Conservation (phyloP, 1,140 invertebrate species). For the Apis cerana region DNA sequence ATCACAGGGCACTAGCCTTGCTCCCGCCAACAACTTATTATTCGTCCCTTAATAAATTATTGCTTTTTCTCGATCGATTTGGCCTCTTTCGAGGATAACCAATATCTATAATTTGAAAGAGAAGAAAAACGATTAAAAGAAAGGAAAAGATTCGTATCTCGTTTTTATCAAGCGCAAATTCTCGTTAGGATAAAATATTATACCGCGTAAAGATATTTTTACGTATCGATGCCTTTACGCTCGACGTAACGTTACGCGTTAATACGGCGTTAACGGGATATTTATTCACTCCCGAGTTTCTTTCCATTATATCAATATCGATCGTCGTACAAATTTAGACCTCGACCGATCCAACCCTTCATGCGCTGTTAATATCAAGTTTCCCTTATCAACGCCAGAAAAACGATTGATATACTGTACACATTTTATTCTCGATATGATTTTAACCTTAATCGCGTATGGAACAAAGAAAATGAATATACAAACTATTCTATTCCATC, state of each 20-base stretch:
- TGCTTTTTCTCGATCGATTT: conserved; percentile 11
- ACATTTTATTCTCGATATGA: no score
- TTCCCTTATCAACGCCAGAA: neutral
- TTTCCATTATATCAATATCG: conserved; percentile 11
- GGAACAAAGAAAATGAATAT: no score
- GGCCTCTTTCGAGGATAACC: neutral
- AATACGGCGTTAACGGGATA: conserved; percentile 17
- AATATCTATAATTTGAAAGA: neutral
- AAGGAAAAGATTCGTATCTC: neutral
- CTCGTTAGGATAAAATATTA: neutral
- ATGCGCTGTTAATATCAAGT: neutral
- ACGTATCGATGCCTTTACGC: conserved; percentile 18
- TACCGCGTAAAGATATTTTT: conserved; percentile 22
- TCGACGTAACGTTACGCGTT: conserved; percentile 19
- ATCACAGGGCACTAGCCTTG: neutral
- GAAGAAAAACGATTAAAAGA: neutral
- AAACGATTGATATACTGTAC: neutral
- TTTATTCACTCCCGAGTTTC: conserved; percentile 27
- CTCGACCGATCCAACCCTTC: neutral
- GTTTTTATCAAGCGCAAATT: neutral
- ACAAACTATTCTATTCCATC: no score
- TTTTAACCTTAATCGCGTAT: neutral
- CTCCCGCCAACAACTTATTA: no score
- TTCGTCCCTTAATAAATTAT: conserved; percentile 6
- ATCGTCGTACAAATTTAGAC: conserved; percentile 37